Conservation (phyloP, 2,113 vertebrate genomes). For the Hymenochirus boettgeri region DNA sequence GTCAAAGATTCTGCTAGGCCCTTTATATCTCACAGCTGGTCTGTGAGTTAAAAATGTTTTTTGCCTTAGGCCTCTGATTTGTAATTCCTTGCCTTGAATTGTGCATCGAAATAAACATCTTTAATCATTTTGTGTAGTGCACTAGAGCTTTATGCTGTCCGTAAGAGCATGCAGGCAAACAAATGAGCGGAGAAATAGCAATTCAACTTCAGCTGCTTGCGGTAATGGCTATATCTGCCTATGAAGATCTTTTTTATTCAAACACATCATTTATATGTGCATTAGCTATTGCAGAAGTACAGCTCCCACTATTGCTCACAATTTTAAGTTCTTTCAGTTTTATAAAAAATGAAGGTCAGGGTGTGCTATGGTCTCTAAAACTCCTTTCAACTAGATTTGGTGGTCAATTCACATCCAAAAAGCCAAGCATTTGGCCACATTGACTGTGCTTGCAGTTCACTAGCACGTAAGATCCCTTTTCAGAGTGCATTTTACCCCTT, state of each 20-base stretch:
- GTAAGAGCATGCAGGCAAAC: constrained; percentile 19
- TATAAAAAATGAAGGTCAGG: too few relatives aligned
- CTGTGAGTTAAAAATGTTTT: constrained; percentile 42
- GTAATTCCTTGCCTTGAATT: constrained; percentile 43
- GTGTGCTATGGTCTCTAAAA: too few relatives aligned
- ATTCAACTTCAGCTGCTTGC: constrained; percentile 29
- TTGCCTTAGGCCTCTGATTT: constrained; percentile 40
- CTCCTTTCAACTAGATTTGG: too few relatives aligned
- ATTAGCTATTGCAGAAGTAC: too few relatives aligned
- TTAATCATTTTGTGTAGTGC: constrained; percentile 40
- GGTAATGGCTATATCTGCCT: constrained; percentile 20
- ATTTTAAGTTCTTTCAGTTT: too few relatives aligned
- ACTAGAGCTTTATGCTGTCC: constrained; percentile 30
- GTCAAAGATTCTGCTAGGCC: constrained; percentile 28
- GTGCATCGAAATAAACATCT: constrained; percentile 44
- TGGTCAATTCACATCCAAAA: too few relatives aligned
- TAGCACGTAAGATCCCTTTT: too few relatives aligned
- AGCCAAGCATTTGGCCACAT: too few relatives aligned
- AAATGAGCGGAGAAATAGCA: constrained; percentile 33
- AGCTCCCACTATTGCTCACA: too few relatives aligned
- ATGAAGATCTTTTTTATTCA: constrained; percentile 17
- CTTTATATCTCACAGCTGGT: constrained; percentile 43
- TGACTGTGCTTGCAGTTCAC: too few relatives aligned
- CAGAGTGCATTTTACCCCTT: too few relatives aligned
- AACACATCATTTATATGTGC: too few relatives aligned